Base-by-base conservation (phyloP, 2,888 invertebrate species). In the Digitonthophagus gazella region DNA sequence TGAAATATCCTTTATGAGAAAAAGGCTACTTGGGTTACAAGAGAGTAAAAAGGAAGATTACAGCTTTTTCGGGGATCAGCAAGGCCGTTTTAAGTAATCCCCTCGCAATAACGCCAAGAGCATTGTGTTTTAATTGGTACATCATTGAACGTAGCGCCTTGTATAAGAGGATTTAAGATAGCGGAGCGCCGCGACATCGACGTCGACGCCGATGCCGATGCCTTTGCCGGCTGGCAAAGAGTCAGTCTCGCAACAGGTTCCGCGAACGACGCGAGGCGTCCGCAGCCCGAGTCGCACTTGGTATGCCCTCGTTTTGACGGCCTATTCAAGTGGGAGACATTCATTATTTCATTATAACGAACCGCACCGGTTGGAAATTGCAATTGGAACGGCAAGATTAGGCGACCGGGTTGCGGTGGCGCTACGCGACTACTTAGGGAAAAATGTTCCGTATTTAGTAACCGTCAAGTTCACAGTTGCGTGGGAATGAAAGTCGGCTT, bases 281-380 rank as follows among this genome's bases (percentile, higher is more conserved):
- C 19, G 58, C 20, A 18, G 14, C 19, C n/a, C 58, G 65, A 22
- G 22, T 66, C 58, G 63, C 56, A 56, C 58, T 58, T 65, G 16
- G 63, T 67, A 68, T 57, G 65, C 64, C 68, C 72, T 68, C 70
- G 57, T 69, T 71, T 66, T 72, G 68, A 72, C 74, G 72, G 77
- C 73, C 75, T 76, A 77, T 72, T 76, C 77, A 75, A 78, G 75
- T 78, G 79, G 76, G 78, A 80, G 79, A 80, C 80, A 82, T 82
- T 81, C 80, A 80, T 82, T 81, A 81, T 81, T 81, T 81, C 81
- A 79, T 79, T 80, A 82, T 81, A 82, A 81, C 81, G 81, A 81
- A 78, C 80, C 79, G 80, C 80, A 78, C 80, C 81, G 81, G 81
- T 82, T 80, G 80, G 74, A 81, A 82, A 82, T 82, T 82, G 81